Base-by-base conservation (phyloP, 2,113 vertebrate species). In the Leiothrix lutea region DNA sequence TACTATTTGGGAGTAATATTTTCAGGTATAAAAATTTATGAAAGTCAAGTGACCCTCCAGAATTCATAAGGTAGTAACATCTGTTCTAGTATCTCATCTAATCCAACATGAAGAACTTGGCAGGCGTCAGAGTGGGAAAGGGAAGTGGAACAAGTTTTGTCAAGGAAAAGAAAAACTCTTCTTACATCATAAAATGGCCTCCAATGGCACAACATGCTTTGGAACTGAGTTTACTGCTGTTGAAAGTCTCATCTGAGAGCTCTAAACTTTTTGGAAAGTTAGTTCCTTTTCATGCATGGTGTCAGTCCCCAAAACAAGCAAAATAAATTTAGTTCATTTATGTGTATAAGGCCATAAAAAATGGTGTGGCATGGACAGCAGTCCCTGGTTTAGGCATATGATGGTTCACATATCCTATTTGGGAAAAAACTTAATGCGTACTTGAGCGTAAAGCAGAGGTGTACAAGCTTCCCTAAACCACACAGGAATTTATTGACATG, bases 311-410 rank as follows among this genome's bases (percentile, higher is more conserved):
- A 36, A 86, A 72, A 80, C 19, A 11, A 25, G 4, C 17, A 77
- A 82, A 88, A 77, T 29, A 58, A 22, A 85, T 71, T 19, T 25
- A 50, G 18, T 47, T 58, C 5, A 57, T 86, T 53, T 79, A 50
- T n/a, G 4, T 13, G 4, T 58, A n/a, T 57, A 65, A 77, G 0
- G 2, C 6, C 12, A n/a, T 12, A 40, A 20, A 31, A 12, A 69
- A 21, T 14, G 12, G 10, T 20, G 7, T 16, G 3, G 3, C n/a
- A 28, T 19, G 28, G 54, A 48, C 22, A 72, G 12, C 36, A 84
- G 25, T 22, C 19, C 44, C 44, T 77, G 6, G 2, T 71, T 47
- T 67, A 73, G 56, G 40, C 8, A 26, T 2, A 6, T 12, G 15
- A 47, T 3, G 1, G 6, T 38, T 86, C 50, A 54, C 17, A 42